Percentiles rank a stretch among this genome's conserved stretches.
Evolutionary conservation across 2,888 invertebrate species (phyloP).

Genomic region (Drosophila subquinaria): DNA sequence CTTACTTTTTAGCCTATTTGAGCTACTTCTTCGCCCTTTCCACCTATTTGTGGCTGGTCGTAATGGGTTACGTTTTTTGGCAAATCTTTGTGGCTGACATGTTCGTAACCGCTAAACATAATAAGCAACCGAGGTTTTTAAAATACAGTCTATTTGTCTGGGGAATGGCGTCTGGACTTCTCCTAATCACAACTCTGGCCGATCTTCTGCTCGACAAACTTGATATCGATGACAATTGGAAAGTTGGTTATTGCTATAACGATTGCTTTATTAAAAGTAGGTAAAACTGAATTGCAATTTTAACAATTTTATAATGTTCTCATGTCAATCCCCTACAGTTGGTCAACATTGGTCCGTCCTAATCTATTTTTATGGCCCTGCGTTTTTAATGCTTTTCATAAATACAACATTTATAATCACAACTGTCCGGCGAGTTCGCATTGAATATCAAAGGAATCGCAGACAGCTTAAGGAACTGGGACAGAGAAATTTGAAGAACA

Average conservation of each 20-base stretch:
- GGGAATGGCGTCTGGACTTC: not conserved
- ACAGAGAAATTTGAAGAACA: not conserved
- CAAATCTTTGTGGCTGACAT: no score
- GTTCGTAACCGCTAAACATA: no score
- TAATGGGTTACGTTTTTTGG: no score
- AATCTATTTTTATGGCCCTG: not conserved
- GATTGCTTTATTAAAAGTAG: not conserved
- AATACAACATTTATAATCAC: not conserved
- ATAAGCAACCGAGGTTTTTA: no score
- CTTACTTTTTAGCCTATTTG: not conserved
- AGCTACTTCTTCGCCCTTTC: slow-evolving; percentile 8
- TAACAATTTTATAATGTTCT: not conserved
- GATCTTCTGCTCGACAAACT: not conserved
- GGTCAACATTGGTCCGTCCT: not conserved
- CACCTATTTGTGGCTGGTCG: no score
- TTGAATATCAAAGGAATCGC: not conserved
- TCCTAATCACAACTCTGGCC: not conserved
- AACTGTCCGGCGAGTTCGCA: not conserved
- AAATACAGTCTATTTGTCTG: not conserved
- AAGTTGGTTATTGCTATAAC: not conserved
- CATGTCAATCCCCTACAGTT: not conserved
- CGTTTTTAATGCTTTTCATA: not conserved
- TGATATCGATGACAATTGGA: not conserved
- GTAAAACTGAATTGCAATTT: not conserved
- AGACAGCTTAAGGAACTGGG: not conserved